Percentiles rank a stretch among this genome's conserved stretches.
Evolutionary conservation across 2,888 invertebrate species (phyloP).

Genomic region (Cerceris rybyensis): DNA sequence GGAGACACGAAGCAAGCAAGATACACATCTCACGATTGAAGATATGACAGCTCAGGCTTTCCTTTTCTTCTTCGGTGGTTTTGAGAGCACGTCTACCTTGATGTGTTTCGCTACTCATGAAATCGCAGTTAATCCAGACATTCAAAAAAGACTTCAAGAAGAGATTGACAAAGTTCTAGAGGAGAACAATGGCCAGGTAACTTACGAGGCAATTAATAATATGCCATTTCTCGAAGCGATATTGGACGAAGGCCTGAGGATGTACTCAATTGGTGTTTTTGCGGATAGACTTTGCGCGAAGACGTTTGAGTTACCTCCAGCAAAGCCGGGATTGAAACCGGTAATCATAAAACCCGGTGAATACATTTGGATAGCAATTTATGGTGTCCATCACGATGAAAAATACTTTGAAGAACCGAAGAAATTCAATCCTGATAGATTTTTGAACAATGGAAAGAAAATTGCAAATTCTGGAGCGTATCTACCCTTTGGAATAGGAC

Average conservation of each 20-base stretch:
- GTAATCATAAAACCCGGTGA: conserved; percentile 72
- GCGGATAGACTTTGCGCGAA: conserved; percentile 75
- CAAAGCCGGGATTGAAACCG: conserved; percentile 72
- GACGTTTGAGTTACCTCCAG: conserved; percentile 75
- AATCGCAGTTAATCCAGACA: conserved; percentile 77
- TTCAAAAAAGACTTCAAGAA: conserved; percentile 78
- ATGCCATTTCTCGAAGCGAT: conserved; percentile 84
- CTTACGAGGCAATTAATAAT: conserved; percentile 81
- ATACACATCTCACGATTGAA: conserved; percentile 60
- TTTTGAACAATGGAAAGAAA: conserved; percentile 59
- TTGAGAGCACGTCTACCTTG: conserved; percentile 70
- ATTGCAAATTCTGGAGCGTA: conserved; percentile 71
- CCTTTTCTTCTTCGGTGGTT: conserved; percentile 76
- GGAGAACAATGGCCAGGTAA: conserved; percentile 71
- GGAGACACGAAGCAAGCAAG: conserved; percentile 75
- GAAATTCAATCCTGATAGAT: conserved; percentile 80
- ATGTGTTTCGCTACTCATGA: conserved; percentile 71
- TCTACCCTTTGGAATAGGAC: conserved; percentile 79
- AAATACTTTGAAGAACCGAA: conserved; percentile 78
- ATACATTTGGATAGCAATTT: conserved; percentile 74
- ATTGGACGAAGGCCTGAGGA: conserved; percentile 75
- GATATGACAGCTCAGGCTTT: conserved; percentile 83
- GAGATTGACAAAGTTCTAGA: conserved; percentile 74
- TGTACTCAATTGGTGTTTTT: conserved; percentile 67
- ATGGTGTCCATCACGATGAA: conserved; percentile 77